Percentiles rank a stretch among this genome's conserved stretches.
phyloP scores from a whole-genome alignment of 2,113 vertebrate genomes.

The Ictalurus punctatus region DNA sequence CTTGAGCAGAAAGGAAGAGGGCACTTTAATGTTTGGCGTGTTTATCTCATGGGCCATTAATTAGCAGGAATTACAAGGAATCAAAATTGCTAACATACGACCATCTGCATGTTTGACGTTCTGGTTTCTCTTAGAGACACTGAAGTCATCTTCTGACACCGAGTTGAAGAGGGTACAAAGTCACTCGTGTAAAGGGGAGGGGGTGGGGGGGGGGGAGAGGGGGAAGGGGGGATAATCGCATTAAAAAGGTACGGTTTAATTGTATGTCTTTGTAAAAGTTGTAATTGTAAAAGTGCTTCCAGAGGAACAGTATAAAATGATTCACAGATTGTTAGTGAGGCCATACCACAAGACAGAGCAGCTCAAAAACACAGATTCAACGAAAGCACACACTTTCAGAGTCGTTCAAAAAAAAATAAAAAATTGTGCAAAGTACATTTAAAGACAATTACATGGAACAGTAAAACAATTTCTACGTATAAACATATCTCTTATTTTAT shows the following conservation, averaged over 20 bases:
- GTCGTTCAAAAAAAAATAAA: not conserved
- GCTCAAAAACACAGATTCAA: not conserved
- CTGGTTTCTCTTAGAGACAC: slow-evolving; percentile 17
- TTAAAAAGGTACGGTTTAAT: slow-evolving; percentile 27
- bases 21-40: slow-evolving; percentile 13
- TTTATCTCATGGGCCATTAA: slow-evolving; percentile 25
- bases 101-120: not conserved
- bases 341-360: slow-evolving; percentile 1
- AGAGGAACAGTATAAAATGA: slow-evolving; percentile 37
- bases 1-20: not conserved
- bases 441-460: slow-evolving; percentile 6
- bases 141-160: slow-evolving; percentile 24
- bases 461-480: not conserved
- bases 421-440: slow-evolving; percentile 37
- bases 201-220: no score
- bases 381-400: slow-evolving; percentile 11
- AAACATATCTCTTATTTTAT: no score
- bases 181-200: not conserved
- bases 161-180: not conserved
- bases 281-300: slow-evolving; percentile 16
- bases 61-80: slow-evolving; percentile 34
- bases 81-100: slow-evolving; percentile 28
- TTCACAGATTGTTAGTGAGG: slow-evolving; percentile 40
- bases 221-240: no score
- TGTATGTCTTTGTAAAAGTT: not conserved